Base-by-base conservation (phyloP, 2,888 invertebrate genomes). In the Tuta absoluta region DNA sequence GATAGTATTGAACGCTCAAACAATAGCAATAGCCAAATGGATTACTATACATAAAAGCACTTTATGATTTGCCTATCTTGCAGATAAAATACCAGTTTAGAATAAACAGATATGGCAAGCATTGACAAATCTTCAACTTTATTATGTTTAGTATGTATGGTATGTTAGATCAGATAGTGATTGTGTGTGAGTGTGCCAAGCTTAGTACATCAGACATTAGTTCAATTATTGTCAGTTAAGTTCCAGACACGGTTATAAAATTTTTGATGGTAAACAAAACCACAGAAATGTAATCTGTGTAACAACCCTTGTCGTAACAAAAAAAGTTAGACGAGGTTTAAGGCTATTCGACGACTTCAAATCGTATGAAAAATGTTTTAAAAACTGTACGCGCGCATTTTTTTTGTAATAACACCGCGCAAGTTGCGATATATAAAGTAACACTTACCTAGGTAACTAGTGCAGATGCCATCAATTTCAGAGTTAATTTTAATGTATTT, bases 11-110 rank as follows among this genome's bases (percentile, higher is more conserved):
- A 53, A 14, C 4, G 12, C n/a, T 53, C 24, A 28, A 53, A 53
- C 28, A 53, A 53, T 53, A 24, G 14, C 38, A 59, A 59, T 23
- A 59, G 19, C 59, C 1, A 23, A 59, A 38, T 59, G 59, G 59
- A 59, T 59, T 59, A 59, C 38, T 41, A 10, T 33, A 33, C 33
- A 59, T 59, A 59, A 59, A 59, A 59, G 59, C 59, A 59, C 59
- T 59, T 59, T 59, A 41, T 59, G 59, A 59, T 59, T 41, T 37
- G 19, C 12, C 17, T 59, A 41, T 59, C 41, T 21, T 1, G 10
- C 1, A 21, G 59, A 59, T 59, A 59, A 49, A 49, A 49, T 59
- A 59, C 59, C 14, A n/a, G 37, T 59, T 59, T 59, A 23, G 17
- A 23, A 3, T 21, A 11, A 58, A 12, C 24, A 56, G 56, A 51